These are phyloP conservation scores for Cryptoblepharus egeriae DNA, from an alignment of 2,797 vertebrate species.

Conservation along the genomic window DNA sequence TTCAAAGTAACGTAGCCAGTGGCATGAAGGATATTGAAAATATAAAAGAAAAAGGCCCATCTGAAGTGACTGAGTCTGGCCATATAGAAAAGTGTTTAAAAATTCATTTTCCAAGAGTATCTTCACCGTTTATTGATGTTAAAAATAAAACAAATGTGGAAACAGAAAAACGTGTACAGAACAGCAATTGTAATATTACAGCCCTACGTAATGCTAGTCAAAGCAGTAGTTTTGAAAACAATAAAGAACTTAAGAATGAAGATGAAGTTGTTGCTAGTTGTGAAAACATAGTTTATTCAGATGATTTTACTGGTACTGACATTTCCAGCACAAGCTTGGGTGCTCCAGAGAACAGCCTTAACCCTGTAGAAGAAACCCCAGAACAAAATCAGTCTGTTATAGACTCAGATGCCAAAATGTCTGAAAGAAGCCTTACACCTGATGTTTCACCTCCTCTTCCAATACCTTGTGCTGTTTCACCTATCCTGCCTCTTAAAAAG, in stretches of 20 bases:
- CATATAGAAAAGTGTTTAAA: constrained; percentile 26
- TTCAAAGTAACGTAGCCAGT: constrained; percentile 21
- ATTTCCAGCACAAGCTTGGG: constrained; percentile 69
- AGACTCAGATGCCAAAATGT: constrained; percentile 56
- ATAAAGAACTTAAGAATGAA: constrained; percentile 70
- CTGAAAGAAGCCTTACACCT: constrained; percentile 64
- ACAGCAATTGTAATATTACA: constrained; percentile 40
- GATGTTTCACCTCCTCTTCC: constrained; percentile 73
- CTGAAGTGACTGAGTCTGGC: constrained; percentile 20
- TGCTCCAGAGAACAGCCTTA: constrained; percentile 72
- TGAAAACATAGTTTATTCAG: constrained; percentile 77
- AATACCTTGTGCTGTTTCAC: constrained; percentile 78
- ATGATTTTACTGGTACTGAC: constrained; percentile 85
- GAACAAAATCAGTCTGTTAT: constrained; percentile 46
- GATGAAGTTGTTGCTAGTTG: constrained; percentile 71
- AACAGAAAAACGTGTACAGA: constrained; percentile 15
- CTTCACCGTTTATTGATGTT: constrained; percentile 54
- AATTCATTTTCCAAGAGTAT: constrained; percentile 60
- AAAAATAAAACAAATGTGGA: constrained; percentile 49
- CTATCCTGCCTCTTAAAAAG: constrained; percentile 74
- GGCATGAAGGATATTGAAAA: not conserved
- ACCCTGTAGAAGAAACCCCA: constrained; percentile 58
- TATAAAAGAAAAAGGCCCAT: not conserved
- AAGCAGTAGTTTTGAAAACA: constrained; percentile 61
- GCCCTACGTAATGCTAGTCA: constrained; percentile 39